Base-by-base conservation (phyloP, 2,797 vertebrate species). In the Pogonophryne albipinna region DNA sequence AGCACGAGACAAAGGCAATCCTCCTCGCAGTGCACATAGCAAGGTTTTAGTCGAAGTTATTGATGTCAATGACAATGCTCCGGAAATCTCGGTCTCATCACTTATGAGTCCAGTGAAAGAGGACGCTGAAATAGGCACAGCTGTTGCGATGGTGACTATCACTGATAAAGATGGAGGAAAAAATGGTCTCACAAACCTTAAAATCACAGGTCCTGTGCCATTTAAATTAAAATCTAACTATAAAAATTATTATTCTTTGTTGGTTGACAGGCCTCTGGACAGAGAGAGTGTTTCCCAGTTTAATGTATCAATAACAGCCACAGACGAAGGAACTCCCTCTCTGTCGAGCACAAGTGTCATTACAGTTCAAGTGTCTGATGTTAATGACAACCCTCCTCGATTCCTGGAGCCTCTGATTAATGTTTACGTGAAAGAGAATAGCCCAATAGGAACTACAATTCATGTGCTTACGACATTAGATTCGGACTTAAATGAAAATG, bases 31-130 rank as follows among this genome's bases (percentile, higher is more conserved):
- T 55, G 86, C 87, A 1, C 90, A 92, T 3, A 76, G 88, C 11
- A 95, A 95, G 64, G 66, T 95, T 6, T 82, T 94, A 56, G 12
- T 94, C 3, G 92, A 94, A 76, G 85, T 95, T 0, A 65, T 91
- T 50, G 93, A 95, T 78, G 60, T 93, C 0, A 95, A 95, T 80
- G 94, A 95, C 66, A 95, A 95, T 64, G 66, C 84, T 64, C 94
- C 94, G 1, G 89, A 92, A 74, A 92, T 95, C 23, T 50, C 57
- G 0, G 80, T 95, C 19, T 91, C 93, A 10, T 93, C 92, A 31
- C 66, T 94, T 0, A 84, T 89, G 66, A 92, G 10, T 60, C 85
- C 87, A 27, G 82, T 95, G 0, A 91, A 83, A 69, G 94, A 95
- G 23, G 90, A 94, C n/a, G 81, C 92, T 14, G 87, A 91, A 17